phyloP scores from a whole-genome alignment of 1,140 invertebrate species.

The Anastrepha obliqua region DNA sequence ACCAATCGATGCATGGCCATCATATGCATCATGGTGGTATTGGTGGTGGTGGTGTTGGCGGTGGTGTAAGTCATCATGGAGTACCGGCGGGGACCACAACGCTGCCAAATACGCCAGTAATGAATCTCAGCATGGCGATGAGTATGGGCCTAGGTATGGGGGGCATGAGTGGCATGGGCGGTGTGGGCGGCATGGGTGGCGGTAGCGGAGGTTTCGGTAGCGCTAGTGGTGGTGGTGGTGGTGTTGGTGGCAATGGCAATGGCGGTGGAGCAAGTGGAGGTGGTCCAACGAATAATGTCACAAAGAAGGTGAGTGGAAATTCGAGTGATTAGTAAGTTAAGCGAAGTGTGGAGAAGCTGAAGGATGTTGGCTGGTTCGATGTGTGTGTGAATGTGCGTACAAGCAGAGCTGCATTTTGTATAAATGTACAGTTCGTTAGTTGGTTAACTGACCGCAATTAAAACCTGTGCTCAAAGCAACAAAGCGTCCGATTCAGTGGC shows the following conservation, averaged over 20 bases:
- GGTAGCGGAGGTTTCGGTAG: neutral
- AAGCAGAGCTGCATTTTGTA: neutral
- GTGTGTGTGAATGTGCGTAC: neutral
- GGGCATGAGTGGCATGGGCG: slow-evolving; percentile 60
- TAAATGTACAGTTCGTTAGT: neutral
- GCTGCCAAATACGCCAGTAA: slow-evolving; percentile 62
- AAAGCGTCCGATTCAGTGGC: neutral
- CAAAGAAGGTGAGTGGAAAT: slow-evolving; percentile 68
- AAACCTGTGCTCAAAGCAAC: neutral
- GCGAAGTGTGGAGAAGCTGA: neutral
- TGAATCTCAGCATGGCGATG: slow-evolving; percentile 72
- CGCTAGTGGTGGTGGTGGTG: neutral
- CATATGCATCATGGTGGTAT: slow-evolving; percentile 59
- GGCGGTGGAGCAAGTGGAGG: neutral
- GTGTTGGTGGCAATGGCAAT: neutral
- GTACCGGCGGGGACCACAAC: slow-evolving; percentile 53
- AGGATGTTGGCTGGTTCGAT: no score
- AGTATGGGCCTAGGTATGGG: slow-evolving; percentile 71
- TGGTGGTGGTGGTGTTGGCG: slow-evolving; percentile 24
- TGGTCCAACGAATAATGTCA: slow-evolving; percentile 68
- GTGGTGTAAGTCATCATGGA: slow-evolving; percentile 13
- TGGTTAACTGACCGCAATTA: slow-evolving; percentile 42
- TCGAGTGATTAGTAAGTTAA: neutral
- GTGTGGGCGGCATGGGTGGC: neutral
- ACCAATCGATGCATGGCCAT: slow-evolving; percentile 60